Evolutionary conservation across 2,113 vertebrate species (phyloP), one percentile per base, ranked within the genome.

Genomic region (Sceloporus tristichus): DNA sequence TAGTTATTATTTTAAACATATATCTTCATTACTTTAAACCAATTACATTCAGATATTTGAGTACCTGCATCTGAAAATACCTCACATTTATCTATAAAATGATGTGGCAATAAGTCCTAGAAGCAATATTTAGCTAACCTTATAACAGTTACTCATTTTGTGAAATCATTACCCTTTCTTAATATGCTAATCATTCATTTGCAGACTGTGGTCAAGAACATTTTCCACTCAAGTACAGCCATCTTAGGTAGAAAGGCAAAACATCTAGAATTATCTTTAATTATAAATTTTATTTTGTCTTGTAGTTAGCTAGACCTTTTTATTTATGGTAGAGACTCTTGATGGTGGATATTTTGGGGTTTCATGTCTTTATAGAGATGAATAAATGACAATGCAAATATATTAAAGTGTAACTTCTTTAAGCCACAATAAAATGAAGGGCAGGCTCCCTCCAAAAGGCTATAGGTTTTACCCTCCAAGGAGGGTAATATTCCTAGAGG

Each of bases 111-210:
- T 73, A 27, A 79, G 54, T 74, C 8, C 48, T 48, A 48, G 7
- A n/a, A 85, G 19, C 19, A 73, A n/a, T 65, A 74, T 85, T 81
- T 84, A 73, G 21, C 54, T 89, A 79, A 62, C 10, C 66, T n/a
- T 73, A 40, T 14, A 79, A 29, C 13, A 85, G 38, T 85, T 62
- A 85, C 4, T 80, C 66, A 53, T 79, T 79, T 62, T 42, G 27
- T 76, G 40, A 75, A 82, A 87, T 65, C 27, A 65, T 87, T 82
- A 75, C 40, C 34, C 54, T 76, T 82, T 66, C 56, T 48, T 34
- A 48, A 82, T 82, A 59, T 66, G 25, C n/a, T 81, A 65, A 89
- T 89, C 29, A 48, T 48, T 25, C 76, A 79, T 62, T 81, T 70
- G 16, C 42, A 74, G 23, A 74, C 25, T 53, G 23, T 38, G 40